These are phyloP conservation scores for Parazoanthus atlanticus DNA, from an alignment of 92 coral and sea anemone genomes.

Conservation along the genomic window DNA sequence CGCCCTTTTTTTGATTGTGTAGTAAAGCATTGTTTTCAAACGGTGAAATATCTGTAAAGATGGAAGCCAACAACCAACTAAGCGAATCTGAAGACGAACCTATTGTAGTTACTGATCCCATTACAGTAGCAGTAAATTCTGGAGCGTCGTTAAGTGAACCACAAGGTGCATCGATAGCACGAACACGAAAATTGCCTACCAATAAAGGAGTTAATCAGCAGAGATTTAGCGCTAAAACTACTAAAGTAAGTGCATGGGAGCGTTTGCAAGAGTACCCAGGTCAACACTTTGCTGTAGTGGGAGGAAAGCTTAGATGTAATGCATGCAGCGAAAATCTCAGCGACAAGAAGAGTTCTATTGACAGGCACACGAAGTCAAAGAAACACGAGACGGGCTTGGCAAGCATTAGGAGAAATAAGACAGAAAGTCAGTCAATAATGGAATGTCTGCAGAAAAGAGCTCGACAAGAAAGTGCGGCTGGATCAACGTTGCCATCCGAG, in stretches of 20 bases:
- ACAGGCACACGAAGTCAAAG: conserved; percentile 48
- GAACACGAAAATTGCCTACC: conserved; percentile 48
- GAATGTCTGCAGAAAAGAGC: too few species aligned
- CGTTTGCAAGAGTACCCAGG: conserved; percentile 52
- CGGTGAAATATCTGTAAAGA: conserved; percentile 40
- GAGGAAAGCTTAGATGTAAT: conserved; percentile 33
- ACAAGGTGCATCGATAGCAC: conserved; percentile 47
- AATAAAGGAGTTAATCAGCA: conserved; percentile 40
- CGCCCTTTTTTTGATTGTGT: conserved; percentile 32
- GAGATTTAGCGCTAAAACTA: conserved; percentile 53
- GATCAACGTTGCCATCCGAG: too few species aligned
- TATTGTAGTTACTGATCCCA: conserved; percentile 34
- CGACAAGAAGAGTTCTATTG: conserved; percentile 44
- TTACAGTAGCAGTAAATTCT: conserved; percentile 61
- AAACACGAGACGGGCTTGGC: conserved; percentile 48
- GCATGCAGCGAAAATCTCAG: conserved; percentile 38
- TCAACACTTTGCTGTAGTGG: conserved; percentile 46
- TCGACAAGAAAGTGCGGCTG: too few species aligned
- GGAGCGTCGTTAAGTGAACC: conserved; percentile 52
- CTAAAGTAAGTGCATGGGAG: conserved; percentile 57
- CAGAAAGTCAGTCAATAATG: too few species aligned
- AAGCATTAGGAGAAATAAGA: conserved; percentile 1
- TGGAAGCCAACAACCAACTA: conserved; percentile 46
- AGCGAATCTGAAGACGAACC: conserved; percentile 53
- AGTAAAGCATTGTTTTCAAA: conserved; percentile 44